Conservation (phyloP, 2,888 invertebrate species). For the Protodeltote pygarga region DNA sequence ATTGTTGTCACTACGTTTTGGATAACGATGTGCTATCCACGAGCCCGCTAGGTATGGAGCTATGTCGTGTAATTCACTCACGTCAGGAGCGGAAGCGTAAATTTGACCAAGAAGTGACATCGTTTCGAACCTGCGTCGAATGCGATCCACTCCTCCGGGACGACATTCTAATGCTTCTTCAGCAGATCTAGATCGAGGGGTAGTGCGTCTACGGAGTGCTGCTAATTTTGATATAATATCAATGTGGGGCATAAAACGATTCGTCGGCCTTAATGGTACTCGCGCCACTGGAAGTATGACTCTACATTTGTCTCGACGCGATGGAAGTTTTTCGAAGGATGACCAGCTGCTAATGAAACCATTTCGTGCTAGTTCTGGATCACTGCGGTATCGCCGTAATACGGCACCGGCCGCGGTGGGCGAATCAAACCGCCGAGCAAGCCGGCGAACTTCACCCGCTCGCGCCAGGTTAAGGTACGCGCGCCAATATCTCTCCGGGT, state of each 20-base stretch:
- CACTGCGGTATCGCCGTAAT: conserved; percentile 90
- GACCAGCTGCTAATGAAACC: conserved; percentile 82
- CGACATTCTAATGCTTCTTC: conserved; percentile 84
- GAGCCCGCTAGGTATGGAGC: conserved; percentile 92
- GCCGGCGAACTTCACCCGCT: conserved; percentile 92
- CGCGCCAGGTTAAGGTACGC: conserved; percentile 90
- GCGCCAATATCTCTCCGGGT: conserved; percentile 90
- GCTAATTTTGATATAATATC: conserved; percentile 96
- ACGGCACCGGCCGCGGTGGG: conserved; percentile 84
- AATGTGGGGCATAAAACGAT: conserved; percentile 95
- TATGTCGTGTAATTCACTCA: conserved; percentile 92
- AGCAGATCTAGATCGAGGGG: conserved; percentile 81
- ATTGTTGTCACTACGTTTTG: conserved; percentile 90
- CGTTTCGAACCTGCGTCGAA: conserved; percentile 90
- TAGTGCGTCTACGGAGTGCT: conserved; percentile 83
- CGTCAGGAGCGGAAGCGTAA: conserved; percentile 93
- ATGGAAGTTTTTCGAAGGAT: conserved; percentile 75
- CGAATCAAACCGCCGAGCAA: conserved; percentile 93
- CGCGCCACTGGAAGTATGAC: conserved; percentile 89
- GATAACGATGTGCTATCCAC: conserved; percentile 94
- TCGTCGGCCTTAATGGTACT: conserved; percentile 88
- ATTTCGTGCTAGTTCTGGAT: conserved; percentile 91
- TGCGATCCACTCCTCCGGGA: conserved; percentile 90
- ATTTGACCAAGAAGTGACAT: conserved; percentile 91
- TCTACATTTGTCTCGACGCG: conserved; percentile 64